Base-by-base conservation (phyloP, 2,888 invertebrate species). In the Mesorhabditis belari region DNA sequence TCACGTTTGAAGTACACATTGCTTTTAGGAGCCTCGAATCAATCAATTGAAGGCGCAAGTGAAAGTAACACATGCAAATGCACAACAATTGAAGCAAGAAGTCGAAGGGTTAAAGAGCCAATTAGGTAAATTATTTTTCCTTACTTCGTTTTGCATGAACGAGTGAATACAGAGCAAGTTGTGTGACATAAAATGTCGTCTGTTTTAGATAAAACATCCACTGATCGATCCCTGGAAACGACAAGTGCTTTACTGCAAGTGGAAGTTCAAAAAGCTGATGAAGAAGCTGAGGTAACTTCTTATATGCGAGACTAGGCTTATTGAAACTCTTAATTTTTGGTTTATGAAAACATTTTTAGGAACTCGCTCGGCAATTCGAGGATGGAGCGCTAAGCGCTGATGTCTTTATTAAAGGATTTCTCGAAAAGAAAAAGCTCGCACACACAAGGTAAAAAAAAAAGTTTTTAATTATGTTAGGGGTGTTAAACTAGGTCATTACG, bases 261-360 rank as follows among this genome's bases (percentile, higher is more conserved):
- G 9, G 89, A 92, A 12, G 90, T 92, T 26, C 90, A 92, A 29
- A 90, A 93, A 84, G 88, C 89, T 59, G 96, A 96, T 82, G 94
- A 95, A 80, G 88, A 91, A 79, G 90, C 93, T 0, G 96, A 96
- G 82, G 87, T 87, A n/a, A 21, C 58, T 57, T 19, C 29, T 54
- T 26, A 56, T 19, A 49, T 49, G 1, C 58, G 60, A 24, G n/a
- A n/a, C n/a, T 61, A 63, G 61, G 58, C 62, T 19, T 62, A 60
- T 17, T 55, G 49, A 9, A 17, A 26, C 25, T 35, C 25, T 12
- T 21, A 49, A 35, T 27, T 1, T 25, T n/a, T n/a, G 6, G 2
- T 9, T 50, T n/a, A n/a, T 9, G 23, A 50, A 17, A 9, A 6
- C 5, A 35, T 53, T 58, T 70, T 61, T 51, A 75, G 74, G 61